phyloP scores from a whole-genome alignment of 2,113 vertebrate species.

The Progne subis region DNA sequence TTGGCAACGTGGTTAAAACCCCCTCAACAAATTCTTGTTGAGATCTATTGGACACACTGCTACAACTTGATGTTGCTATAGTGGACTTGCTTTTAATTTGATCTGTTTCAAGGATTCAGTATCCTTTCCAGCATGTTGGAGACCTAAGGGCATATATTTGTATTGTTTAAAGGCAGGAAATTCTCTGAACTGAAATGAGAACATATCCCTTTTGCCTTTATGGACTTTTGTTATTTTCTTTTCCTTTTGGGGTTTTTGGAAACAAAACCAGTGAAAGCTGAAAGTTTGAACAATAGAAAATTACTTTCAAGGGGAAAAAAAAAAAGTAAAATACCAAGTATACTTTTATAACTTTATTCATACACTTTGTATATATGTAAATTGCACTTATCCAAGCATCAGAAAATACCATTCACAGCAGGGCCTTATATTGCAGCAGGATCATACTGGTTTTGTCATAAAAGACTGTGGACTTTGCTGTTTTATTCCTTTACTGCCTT shows the following conservation, averaged over 20 bases:
- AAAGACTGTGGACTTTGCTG: constrained; percentile 15
- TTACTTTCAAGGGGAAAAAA: constrained; percentile 38
- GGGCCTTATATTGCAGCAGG: constrained; percentile 1
- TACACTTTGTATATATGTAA: constrained; percentile 27
- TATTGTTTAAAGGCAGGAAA: constrained; percentile 64
- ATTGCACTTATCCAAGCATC: neutral
- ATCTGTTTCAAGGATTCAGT: constrained; percentile 39
- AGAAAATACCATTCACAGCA: constrained; percentile 9
- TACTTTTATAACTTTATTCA: constrained; percentile 23
- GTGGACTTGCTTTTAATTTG: constrained; percentile 31
- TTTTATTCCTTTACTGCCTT: constrained; percentile 50
- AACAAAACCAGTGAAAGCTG: constrained; percentile 55
- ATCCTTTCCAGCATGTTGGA: neutral
- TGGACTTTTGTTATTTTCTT: constrained; percentile 51
- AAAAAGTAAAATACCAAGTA: constrained; percentile 22
- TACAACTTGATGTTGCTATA: neutral
- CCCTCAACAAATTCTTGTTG: constrained; percentile 1
- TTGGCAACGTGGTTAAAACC: neutral
- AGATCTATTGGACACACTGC: neutral
- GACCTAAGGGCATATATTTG: constrained; percentile 39
- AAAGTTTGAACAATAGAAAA: constrained; percentile 58
- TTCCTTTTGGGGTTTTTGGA: constrained; percentile 61
- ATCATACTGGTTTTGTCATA: constrained; percentile 4
- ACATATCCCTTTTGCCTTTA: constrained; percentile 50
- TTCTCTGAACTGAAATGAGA: constrained; percentile 61